Evolutionary conservation across 2,888 invertebrate species (phyloP).

Genomic region (Frankliniella fusca): DNA sequence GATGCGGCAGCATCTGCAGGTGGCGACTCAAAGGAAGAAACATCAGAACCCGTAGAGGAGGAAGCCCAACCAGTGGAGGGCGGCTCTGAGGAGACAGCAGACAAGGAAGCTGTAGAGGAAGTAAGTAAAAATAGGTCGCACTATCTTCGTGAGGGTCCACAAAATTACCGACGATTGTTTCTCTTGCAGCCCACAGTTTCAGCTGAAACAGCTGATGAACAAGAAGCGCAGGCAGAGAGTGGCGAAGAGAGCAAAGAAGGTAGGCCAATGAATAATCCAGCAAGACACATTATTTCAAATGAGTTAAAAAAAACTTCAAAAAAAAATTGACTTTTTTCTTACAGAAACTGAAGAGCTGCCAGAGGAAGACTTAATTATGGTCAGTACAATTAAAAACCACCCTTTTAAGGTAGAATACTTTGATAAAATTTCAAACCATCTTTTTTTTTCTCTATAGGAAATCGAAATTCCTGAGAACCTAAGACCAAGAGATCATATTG

Average conservation of each 20-base stretch:
- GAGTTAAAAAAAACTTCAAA: conserved; percentile 16
- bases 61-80: conserved; percentile 31
- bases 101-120: conserved; percentile 34
- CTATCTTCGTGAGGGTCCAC: conserved; percentile 34
- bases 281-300: conserved; percentile 16
- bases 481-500: conserved; percentile 74
- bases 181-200: conserved; percentile 35
- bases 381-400: conserved; percentile 43
- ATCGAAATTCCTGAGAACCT: conserved; percentile 71
- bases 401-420: not conserved
- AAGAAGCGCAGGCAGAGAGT: conserved; percentile 40
- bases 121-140: conserved; percentile 33
- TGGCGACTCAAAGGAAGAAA: conserved; percentile 40
- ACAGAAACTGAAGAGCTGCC: conserved; percentile 51
- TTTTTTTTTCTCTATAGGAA: conserved; percentile 52
- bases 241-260: conserved; percentile 37
- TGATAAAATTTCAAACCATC: not conserved
- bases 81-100: conserved; percentile 34
- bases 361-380: conserved; percentile 62
- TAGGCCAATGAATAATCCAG: not conserved
- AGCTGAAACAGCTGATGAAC: conserved; percentile 36
- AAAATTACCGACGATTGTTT: not conserved
- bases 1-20: conserved; percentile 40
- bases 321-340: conserved; percentile 27
- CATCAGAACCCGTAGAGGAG: conserved; percentile 40